Conservation (phyloP, 2,113 vertebrate species). For the Zootoca vivipara region DNA sequence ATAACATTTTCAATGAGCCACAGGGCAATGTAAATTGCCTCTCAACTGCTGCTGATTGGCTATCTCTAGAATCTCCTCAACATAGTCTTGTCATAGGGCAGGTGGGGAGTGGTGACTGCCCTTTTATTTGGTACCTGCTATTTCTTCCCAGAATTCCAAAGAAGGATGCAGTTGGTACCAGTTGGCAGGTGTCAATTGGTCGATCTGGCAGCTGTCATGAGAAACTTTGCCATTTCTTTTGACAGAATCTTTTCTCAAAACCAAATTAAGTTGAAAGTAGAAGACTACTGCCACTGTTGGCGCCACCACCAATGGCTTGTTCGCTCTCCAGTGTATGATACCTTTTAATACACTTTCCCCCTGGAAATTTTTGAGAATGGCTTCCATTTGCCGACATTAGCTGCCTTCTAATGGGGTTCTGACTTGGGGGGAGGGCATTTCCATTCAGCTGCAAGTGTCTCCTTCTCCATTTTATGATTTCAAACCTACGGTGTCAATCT, state of each 20-base stretch:
- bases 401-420: neutral
- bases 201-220: neutral
- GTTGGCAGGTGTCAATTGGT: neutral
- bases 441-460: neutral
- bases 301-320: neutral
- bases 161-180: neutral
- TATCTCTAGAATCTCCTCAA: neutral
- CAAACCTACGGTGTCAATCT: neutral
- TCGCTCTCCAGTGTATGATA: too few species aligned
- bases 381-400: too few species aligned
- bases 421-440: neutral
- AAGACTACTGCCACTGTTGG: neutral
- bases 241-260: neutral
- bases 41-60: neutral
- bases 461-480: neutral
- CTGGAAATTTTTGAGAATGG: neutral
- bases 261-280: neutral
- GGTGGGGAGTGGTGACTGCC: too few species aligned
- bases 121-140: neutral
- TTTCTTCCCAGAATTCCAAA: neutral
- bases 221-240: neutral
- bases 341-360: neutral
- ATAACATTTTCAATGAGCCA: neutral
- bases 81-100: neutral
- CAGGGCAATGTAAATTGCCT: neutral